Percentiles rank a stretch among this genome's conserved stretches.
Evolutionary conservation across 2,888 invertebrate genomes (phyloP).

Genomic region (Daptonema setosum): DNA sequence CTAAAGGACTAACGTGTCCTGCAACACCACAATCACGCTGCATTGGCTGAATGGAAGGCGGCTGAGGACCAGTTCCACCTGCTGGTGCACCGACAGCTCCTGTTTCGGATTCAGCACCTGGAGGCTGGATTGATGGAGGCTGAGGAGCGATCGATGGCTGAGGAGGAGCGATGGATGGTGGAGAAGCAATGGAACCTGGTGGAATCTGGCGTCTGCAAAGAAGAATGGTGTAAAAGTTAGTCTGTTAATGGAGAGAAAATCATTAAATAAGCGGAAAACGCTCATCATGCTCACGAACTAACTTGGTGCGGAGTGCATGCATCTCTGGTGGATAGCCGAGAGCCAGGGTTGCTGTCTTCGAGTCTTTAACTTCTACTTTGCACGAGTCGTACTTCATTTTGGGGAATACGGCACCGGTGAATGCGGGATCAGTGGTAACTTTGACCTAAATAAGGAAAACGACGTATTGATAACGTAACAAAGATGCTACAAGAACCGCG

Average conservation of each 20-base stretch:
- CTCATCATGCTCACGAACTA: not conserved
- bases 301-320: not conserved
- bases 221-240: not conserved
- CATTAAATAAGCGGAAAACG: not conserved
- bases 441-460: not conserved
- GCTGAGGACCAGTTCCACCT: not conserved
- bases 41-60: slow-evolving; percentile 6
- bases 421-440: slow-evolving; percentile 13
- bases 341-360: not conserved
- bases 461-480: too few species aligned
- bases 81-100: slow-evolving; percentile 7
- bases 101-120: slow-evolving; percentile 11
- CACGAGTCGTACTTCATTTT: slow-evolving; percentile 26
- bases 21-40: slow-evolving; percentile 22
- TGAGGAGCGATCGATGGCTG: too few species aligned
- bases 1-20: slow-evolving; percentile 18
- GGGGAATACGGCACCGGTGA: slow-evolving; percentile 26
- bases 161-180: too few species aligned
- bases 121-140: not conserved
- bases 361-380: slow-evolving; percentile 16
- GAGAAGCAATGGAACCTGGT: too few species aligned
- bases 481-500: not conserved
- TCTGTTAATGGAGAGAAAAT: not conserved
- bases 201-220: not conserved
- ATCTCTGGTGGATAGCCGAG: slow-evolving; percentile 3